Percentiles rank a stretch among this genome's conserved stretches.
These are phyloP conservation scores for Alectura lathami DNA, from an alignment of 2,113 vertebrate genomes.

Conservation along the genomic window DNA sequence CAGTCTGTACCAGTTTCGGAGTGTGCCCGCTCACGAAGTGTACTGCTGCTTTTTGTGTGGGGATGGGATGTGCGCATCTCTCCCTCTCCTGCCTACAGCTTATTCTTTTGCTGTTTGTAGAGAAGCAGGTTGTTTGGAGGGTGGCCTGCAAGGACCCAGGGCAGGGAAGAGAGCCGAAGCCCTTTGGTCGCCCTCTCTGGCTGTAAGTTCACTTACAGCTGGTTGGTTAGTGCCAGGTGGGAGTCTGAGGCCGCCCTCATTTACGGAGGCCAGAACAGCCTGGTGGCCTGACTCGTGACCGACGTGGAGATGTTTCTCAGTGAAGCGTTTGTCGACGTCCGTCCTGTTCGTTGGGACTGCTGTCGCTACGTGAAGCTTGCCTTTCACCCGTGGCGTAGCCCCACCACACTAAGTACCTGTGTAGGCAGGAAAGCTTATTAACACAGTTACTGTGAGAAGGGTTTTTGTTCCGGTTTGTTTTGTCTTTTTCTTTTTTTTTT, in stretches of 20 bases:
- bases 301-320: background rate
- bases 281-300: background rate
- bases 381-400: fast-evolving
- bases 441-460: background rate
- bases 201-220: background rate
- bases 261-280: background rate
- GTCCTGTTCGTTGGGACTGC: fast-evolving
- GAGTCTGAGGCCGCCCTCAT: background rate
- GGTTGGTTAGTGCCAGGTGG: background rate
- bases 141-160: background rate
- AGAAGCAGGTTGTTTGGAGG: background rate
- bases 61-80: background rate
- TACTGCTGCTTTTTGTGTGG: background rate
- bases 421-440: fast-evolving
- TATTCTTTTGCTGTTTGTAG: background rate
- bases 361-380: fast-evolving
- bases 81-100: background rate
- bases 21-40: fast-evolving
- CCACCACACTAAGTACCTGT: fast-evolving
- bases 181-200: background rate
- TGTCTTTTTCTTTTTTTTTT: background rate
- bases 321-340: background rate
- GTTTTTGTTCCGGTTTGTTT: background rate
- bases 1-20: fast-evolving
- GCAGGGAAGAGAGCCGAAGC: background rate